These are phyloP conservation scores for Metalampra italica DNA, from an alignment of 2,888 invertebrate species.

Conservation along the genomic window DNA sequence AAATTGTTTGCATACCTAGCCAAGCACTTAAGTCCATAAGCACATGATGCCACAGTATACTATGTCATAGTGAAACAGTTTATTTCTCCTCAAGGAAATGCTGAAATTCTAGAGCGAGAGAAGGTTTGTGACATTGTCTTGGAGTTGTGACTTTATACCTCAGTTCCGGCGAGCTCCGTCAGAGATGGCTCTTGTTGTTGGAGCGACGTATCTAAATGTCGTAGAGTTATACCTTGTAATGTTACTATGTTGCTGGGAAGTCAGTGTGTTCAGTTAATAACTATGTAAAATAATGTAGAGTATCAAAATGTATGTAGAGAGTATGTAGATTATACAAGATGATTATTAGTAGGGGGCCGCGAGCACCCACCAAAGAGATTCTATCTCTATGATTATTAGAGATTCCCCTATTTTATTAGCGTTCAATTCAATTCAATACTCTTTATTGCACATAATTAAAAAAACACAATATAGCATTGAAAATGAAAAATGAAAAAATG, in stretches of 20 bases:
- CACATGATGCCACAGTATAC: neutral
- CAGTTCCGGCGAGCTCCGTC: neutral
- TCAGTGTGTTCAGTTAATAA: neutral
- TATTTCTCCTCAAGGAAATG: conserved; percentile 1
- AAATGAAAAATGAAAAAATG: too few species aligned
- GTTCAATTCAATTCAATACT: too few species aligned
- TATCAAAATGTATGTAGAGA: too few species aligned
- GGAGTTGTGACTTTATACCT: conserved; percentile 9
- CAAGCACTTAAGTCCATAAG: neutral
- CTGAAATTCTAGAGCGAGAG: conserved; percentile 3
- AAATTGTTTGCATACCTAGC: conserved; percentile 1
- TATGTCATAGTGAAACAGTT: neutral
- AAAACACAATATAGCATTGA: too few species aligned
- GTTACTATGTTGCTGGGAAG: neutral
- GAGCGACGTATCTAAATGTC: neutral
- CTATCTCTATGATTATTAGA: too few species aligned
- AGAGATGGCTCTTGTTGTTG: conserved; percentile 7
- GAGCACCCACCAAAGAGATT: too few species aligned
- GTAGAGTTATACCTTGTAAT: neutral
- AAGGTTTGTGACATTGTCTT: conserved; percentile 5
- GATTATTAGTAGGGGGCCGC: too few species aligned
- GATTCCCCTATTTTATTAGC: too few species aligned
- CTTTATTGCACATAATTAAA: too few species aligned
- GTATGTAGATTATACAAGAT: too few species aligned
- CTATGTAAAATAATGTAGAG: conserved; percentile 2